These are phyloP conservation scores for Pristionchus arcanus DNA, from an alignment of 2,888 invertebrate species.

Conservation along the genomic window DNA sequence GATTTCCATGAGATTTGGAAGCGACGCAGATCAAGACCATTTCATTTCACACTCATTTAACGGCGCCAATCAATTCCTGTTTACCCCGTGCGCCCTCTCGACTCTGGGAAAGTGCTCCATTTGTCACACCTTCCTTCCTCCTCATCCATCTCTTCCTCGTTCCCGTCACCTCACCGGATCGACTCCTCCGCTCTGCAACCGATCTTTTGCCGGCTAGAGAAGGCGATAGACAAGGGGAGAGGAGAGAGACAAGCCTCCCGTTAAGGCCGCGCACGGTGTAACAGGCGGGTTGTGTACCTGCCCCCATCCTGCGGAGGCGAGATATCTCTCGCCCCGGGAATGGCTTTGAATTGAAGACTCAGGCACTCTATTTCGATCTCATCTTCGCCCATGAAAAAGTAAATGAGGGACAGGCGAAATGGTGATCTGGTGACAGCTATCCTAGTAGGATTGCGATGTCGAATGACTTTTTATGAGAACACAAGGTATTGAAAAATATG, in stretches of 20 bases:
- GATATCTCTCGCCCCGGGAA: not conserved
- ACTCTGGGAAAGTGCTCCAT: slow-evolving; percentile 12
- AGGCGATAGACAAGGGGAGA: not conserved
- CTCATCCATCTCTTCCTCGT: slow-evolving; percentile 9
- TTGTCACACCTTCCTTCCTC: slow-evolving; percentile 33
- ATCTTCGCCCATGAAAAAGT: too few species aligned
- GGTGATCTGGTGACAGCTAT: too few species aligned
- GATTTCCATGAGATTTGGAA: too few species aligned
- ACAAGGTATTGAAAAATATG: too few species aligned
- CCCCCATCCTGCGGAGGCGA: not conserved
- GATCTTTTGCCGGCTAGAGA: not conserved
- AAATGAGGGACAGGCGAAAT: too few species aligned
- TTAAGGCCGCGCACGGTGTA: slow-evolving; percentile 18
- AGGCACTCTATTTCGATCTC: not conserved
- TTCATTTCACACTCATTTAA: not conserved
- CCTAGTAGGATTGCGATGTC: too few species aligned
- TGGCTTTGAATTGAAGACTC: too few species aligned
- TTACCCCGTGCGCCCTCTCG: not conserved
- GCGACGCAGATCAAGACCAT: too few species aligned
- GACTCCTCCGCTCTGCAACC: not conserved
- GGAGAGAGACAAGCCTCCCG: not conserved
- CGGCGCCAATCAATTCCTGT: not conserved
- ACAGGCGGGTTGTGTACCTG: slow-evolving; percentile 16
- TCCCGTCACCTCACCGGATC: not conserved
- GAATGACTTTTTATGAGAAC: too few species aligned